Evolutionary conservation across 2,797 vertebrate species (phyloP), one percentile per base, ranked within the genome.

Genomic region (Microctenopoma lineatum): DNA sequence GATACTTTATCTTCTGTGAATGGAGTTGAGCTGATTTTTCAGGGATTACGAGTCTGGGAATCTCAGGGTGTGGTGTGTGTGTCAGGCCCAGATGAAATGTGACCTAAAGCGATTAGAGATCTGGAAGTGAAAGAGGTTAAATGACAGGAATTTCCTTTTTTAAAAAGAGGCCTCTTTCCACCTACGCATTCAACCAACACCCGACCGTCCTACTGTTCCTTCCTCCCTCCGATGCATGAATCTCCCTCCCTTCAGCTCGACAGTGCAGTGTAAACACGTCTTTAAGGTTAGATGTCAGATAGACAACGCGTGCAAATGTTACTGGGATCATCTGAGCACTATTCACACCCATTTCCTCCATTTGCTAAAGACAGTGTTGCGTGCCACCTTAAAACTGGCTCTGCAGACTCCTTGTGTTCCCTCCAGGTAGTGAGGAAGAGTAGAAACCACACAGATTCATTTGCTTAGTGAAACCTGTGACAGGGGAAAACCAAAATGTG

Each of bases 111-210:
- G 58, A 75, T 70, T 18, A 16, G 39, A 66, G 65, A 52, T 18
- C 42, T 73, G 45, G 21, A 54, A 52, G 70, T 71, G 69, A 71
- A 55, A 46, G 75, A 78, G 67, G 75, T 74, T 59, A 87, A 83
- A 87, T 77, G 76, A 70, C 75, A 84, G 81, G 78, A 81, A 81
- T 87, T 88, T 92, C 88, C 88, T 88, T 48, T 7, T 81, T 51
- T 47, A 59, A 34, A 63, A 67, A 48, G 59, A 81, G 79, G 70
- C 59, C 32, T 29, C 47, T 62, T 54, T 61, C 64, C 39, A 44
- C 42, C 57, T 57, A 32, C 59, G 59, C 62, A 59, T n/a, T 44
- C 63, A 56, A 46, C 56, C 76, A 54, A 58, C 75, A 74, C 74
- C 77, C 44, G 26, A 34, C 32, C 8, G 75, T 61, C 68, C 71